These are phyloP conservation scores for Mallotus villosus DNA, from an alignment of 2,797 vertebrate species.

Conservation along the genomic window DNA sequence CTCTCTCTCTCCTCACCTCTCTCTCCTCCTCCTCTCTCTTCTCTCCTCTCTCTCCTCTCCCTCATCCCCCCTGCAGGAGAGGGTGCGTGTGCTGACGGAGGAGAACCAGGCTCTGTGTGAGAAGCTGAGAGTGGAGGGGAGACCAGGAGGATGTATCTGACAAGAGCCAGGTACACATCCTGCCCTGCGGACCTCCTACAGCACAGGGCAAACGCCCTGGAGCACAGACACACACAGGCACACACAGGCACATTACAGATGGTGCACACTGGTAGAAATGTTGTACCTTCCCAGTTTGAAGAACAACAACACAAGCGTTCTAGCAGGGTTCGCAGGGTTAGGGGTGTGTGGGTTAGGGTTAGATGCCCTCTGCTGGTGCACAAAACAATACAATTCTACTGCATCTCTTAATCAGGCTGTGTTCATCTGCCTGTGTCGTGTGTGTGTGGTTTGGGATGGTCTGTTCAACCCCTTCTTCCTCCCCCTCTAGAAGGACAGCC, in stretches of 20 bases:
- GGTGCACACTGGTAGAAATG: no score
- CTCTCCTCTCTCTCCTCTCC: not conserved
- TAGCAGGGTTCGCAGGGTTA: no score
- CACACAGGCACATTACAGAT: not conserved
- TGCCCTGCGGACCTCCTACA: not conserved
- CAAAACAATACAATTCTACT: no score
- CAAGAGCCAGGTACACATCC: constrained; percentile 75
- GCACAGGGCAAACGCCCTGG: not conserved
- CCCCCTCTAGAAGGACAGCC: constrained; percentile 82
- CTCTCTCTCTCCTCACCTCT: no score
- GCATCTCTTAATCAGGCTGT: no score
- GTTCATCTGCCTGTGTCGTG: no score
- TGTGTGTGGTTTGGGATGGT: no score
- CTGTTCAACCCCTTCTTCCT: not conserved
- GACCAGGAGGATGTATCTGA: constrained; percentile 75
- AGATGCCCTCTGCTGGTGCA: no score
- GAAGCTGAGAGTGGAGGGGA: constrained; percentile 82
- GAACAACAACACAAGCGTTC: no score
- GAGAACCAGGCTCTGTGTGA: constrained; percentile 84
- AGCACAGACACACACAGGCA: not conserved
- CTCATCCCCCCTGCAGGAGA: constrained; percentile 71
- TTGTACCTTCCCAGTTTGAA: no score
- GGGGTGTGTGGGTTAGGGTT: no score
- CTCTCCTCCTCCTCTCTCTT: no score
- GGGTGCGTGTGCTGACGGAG: constrained; percentile 75